phyloP scores from a whole-genome alignment of 2,797 vertebrate genomes.

The Coregonus ussuriensis region DNA sequence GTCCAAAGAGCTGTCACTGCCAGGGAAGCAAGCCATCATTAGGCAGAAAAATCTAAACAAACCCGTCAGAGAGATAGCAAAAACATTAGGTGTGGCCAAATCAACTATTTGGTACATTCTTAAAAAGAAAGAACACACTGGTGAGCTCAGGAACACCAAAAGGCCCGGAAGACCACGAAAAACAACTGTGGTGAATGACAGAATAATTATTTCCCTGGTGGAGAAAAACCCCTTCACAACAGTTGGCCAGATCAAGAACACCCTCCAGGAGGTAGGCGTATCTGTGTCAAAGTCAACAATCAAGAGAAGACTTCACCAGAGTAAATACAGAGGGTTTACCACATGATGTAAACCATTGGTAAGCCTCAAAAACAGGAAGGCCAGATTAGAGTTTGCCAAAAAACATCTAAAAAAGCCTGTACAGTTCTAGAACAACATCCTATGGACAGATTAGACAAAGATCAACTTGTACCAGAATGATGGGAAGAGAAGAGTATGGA shows the following conservation, averaged over 20 bases:
- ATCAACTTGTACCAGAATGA: no score
- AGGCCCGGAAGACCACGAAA: constrained; percentile 34
- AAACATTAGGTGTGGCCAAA: constrained; percentile 22
- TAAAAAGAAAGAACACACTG: constrained; percentile 33
- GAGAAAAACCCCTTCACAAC: constrained; percentile 50
- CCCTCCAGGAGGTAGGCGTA: constrained; percentile 41
- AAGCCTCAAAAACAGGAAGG: no score
- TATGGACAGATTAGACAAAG: no score
- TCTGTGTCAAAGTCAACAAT: neutral
- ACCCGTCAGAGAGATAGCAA: constrained; percentile 19
- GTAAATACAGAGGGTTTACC: no score
- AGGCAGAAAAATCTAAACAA: constrained; percentile 39
- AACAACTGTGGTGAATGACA: constrained; percentile 42
- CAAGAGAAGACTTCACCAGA: no score
- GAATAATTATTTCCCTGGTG: constrained; percentile 44
- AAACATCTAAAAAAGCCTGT: no score
- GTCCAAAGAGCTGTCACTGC: constrained; percentile 14
- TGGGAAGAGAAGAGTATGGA: no score
- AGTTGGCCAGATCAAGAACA: constrained; percentile 53
- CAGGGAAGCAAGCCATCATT: constrained; percentile 47
- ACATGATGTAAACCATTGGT: no score
- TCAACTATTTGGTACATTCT: constrained; percentile 33
- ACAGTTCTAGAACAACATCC: no score
- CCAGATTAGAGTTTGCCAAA: no score
- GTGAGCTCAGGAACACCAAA: constrained; percentile 37